Evolutionary conservation across 2,113 vertebrate genomes (phyloP), one percentile per base, ranked within the genome.

Genomic region (Sinocyclocheilus anophthalmus): DNA sequence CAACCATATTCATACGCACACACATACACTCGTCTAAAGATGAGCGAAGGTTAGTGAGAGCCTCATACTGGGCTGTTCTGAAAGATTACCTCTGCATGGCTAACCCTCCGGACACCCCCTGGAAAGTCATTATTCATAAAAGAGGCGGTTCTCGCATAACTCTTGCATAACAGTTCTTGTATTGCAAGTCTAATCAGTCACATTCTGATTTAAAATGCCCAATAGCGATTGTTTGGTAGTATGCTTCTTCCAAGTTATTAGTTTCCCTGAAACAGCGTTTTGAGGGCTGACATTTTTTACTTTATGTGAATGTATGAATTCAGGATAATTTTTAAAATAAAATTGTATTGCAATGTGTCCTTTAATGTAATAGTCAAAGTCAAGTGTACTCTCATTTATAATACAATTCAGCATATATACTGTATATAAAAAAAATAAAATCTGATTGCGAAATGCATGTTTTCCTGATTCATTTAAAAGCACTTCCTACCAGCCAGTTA

Each of bases 91-190:
- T 92, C 87, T 87, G 90, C 91, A 87, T 93, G 42, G 79, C 89
- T 91, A 87, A 89, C 91, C 88, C 88, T 91, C 88, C 59, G 87
- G 90, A 91, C 89, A 92, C 92, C 92, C 91, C 87, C 90, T 93
- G 92, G 91, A 90, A 93, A 91, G 91, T 92, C 90, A 93, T 93
- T 93, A 93, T 90, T 90, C 91, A 87, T 77, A 87, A 90, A 88
- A 92, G 86, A 88, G 89, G 89, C 75, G 82, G 87, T 90, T 90
- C 70, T 37, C 2, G 22, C 16, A 33, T 48, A 7, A 65, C 37
- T 63, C 50, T 53, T 53, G 50, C 16, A 26, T 81, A 48, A 26
- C 39, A 10, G 18, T 45, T 18, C 72, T 24, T 59, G 57, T 37
- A n/a, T 5, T 42, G 37, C 13, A 81, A 24, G 12, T 61, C 53